phyloP scores from a whole-genome alignment of 1,140 invertebrate species.

The Lamellibrachia luymesi region DNA sequence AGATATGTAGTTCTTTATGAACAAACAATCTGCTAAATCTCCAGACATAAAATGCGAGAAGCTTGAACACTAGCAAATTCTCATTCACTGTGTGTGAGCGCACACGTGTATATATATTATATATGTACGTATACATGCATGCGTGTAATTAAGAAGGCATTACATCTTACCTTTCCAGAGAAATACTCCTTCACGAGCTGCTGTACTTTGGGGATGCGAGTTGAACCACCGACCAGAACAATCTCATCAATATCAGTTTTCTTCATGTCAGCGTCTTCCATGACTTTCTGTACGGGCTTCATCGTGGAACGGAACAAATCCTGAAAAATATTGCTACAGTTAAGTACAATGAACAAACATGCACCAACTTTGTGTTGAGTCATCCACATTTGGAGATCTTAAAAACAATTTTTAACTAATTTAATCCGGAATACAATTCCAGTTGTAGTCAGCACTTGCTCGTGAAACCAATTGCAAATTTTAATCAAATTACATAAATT shows the following conservation, averaged over 20 bases:
- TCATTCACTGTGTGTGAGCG: background rate
- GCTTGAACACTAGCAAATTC: no score
- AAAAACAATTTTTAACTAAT: no score
- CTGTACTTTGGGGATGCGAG: constrained; percentile 98
- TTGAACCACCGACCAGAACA: constrained; percentile 97
- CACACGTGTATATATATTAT: background rate
- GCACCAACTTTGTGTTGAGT: no score
- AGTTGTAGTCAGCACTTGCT: no score
- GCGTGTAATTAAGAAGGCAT: background rate
- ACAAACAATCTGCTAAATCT: background rate
- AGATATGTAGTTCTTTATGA: background rate
- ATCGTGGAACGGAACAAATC: constrained; percentile 97
- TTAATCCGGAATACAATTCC: no score
- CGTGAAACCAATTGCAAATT: no score
- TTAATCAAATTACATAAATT: background rate
- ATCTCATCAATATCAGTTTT: constrained; percentile 99
- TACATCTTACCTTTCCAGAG: constrained; percentile 72
- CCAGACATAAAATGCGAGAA: no score
- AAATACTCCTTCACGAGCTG: constrained; percentile 99
- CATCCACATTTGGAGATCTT: no score
- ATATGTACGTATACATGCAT: no score
- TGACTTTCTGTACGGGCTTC: constrained; percentile 78
- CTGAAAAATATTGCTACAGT: constrained; percentile 36
- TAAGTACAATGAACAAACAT: no score
- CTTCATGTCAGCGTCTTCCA: constrained; percentile 98